These are phyloP conservation scores for Ctenomys sociabilis DNA, from an alignment of 2,113 vertebrate genomes.

Conservation along the genomic window DNA sequence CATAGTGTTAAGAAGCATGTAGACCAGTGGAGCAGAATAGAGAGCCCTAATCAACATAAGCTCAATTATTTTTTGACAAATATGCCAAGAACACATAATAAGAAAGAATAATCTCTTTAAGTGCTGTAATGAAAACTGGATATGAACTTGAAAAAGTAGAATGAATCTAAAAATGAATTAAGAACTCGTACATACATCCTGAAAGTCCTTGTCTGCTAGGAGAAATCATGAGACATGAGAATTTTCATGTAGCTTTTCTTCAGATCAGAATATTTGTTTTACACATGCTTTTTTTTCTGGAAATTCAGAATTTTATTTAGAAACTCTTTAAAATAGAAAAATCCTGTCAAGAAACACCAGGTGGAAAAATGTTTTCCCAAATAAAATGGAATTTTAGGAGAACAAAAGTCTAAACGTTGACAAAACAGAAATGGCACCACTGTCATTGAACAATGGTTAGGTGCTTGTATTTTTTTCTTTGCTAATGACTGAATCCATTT, in stretches of 20 bases:
- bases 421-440: too few species aligned
- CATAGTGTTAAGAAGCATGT: background rate
- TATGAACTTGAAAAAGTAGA: background rate
- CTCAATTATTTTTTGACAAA: background rate
- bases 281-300: too few species aligned
- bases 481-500: too few species aligned
- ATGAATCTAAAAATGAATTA: background rate
- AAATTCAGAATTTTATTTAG: too few species aligned
- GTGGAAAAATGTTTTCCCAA: too few species aligned
- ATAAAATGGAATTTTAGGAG: too few species aligned
- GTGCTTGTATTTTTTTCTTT: too few species aligned
- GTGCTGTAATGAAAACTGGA: background rate
- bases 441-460: too few species aligned
- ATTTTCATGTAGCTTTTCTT: background rate
- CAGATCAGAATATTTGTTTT: background rate
- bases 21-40: background rate
- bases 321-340: too few species aligned
- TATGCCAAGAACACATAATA: background rate
- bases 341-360: too few species aligned
- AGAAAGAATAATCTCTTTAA: background rate
- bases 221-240: background rate
- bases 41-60: background rate
- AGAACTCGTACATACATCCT: background rate
- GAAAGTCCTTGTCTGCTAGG: background rate
- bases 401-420: too few species aligned